Base-by-base conservation (phyloP, 2,113 vertebrate genomes). In the Vidua macroura region DNA sequence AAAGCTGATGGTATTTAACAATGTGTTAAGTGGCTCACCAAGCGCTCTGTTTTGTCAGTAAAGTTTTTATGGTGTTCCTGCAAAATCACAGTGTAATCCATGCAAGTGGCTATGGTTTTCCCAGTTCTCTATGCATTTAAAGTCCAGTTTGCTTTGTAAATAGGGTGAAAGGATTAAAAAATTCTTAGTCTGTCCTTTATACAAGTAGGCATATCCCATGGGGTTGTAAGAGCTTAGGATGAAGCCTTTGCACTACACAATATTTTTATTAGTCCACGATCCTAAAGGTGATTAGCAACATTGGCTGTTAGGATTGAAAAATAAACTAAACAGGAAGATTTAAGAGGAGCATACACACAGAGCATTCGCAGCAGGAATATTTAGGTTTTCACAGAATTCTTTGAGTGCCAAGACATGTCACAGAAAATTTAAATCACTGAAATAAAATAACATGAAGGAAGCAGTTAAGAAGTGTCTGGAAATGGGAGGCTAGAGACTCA, bases 381-480 rank as follows among this genome's bases (percentile, higher is more conserved):
- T 84, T 73, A 70, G 21, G 14, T 67, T 79, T 93, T 88, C 39
- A 77, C 66, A 72, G 56, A 56, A 64, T 9, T 69, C 53, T 58
- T 49, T 22, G 25, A 55, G 37, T 93, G 83, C 86, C 62, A 91
- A 67, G 89, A 72, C 19, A 17, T 82, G 84, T 91, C 69, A 66
- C 7, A 90, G 78, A 93, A 91, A 85, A 91, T 69, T 79, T 83
- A 93, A 91, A 78, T 83, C 63, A 27, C 74, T 53, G 43, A 49
- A 83, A 73, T 88, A 92, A 91, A 96, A 85, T 82, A 86, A 78
- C 75, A 43, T 56, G 58, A 88, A 96, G 90, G 89, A 96, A 97
- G 92, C 75, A 64, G 74, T 91, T 93, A 63, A 83, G 72, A 94
- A 91, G 95, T 73, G 70, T 78, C 59, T 86, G 85, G 95, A 96